Conservation (phyloP, 1,140 invertebrate species). For the Nasonia longicornis region DNA sequence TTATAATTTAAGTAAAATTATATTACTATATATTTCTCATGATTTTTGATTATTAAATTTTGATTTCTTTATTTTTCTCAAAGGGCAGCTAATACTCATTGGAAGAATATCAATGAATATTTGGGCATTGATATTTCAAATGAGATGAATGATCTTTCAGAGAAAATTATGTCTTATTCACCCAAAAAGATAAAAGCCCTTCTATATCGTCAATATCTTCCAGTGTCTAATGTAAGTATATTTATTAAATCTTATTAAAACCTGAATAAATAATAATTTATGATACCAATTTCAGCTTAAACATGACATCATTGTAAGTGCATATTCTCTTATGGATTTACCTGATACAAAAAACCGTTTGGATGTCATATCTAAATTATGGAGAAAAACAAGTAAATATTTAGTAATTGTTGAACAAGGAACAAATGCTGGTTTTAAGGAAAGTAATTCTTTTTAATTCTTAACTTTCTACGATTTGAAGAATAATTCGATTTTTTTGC, state of each 20-base stretch:
- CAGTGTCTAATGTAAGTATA: slow-evolving; percentile 72
- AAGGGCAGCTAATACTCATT: slow-evolving; percentile 80
- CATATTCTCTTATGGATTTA: slow-evolving; percentile 86
- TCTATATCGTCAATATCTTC: slow-evolving; percentile 85
- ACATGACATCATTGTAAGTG: slow-evolving; percentile 86
- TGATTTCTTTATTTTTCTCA: slow-evolving; percentile 29
- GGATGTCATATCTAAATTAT: slow-evolving; percentile 81
- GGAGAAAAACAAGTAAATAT: slow-evolving; percentile 87
- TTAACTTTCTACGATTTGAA: slow-evolving; percentile 28
- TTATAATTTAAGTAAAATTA: too few relatives aligned
- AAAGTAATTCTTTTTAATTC: slow-evolving; percentile 57
- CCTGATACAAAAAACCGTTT: slow-evolving; percentile 76
- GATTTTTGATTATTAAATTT: neutral
- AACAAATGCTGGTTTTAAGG: slow-evolving; percentile 81
- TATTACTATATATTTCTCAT: neutral
- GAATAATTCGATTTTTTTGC: slow-evolving; percentile 35
- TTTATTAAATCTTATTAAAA: slow-evolving; percentile 13
- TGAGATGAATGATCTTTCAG: slow-evolving; percentile 84
- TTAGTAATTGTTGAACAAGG: slow-evolving; percentile 89
- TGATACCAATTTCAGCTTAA: slow-evolving; percentile 69
- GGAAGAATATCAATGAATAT: slow-evolving; percentile 83
- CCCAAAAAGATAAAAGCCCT: slow-evolving; percentile 72
- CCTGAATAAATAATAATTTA: slow-evolving; percentile 32
- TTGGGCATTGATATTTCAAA: slow-evolving; percentile 84
- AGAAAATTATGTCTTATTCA: slow-evolving; percentile 77